Percentiles rank a stretch among this genome's conserved stretches.
Conservation (phyloP, 2,888 invertebrate genomes). For the Parasteatoda lunata region DNA sequence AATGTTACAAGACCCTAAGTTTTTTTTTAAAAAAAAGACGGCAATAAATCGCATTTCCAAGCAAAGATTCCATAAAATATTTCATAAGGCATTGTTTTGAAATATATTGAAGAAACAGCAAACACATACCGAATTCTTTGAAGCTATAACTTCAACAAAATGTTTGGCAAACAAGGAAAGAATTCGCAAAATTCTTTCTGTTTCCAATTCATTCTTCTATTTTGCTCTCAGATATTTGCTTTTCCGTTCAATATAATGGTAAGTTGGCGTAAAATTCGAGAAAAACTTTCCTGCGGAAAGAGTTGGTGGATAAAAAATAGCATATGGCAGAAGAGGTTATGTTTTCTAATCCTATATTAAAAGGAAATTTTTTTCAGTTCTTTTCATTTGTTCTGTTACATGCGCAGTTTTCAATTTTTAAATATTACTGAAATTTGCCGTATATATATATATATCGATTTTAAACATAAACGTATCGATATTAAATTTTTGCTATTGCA, state of each 20-base stretch:
- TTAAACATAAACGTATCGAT: too few relatives aligned
- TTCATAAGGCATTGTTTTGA: constrained; percentile 1
- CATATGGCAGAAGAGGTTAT: not conserved
- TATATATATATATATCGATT: too few relatives aligned
- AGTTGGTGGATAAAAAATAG: not conserved
- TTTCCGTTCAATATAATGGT: constrained; percentile 28
- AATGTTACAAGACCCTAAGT: too few relatives aligned
- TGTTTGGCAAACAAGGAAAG: not conserved
- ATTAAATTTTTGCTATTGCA: too few relatives aligned
- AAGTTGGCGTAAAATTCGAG: not conserved
- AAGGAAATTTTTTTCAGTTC: constrained; percentile 3
- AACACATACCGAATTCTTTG: not conserved
- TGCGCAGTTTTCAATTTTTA: constrained; percentile 32
- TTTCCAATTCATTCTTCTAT: not conserved
- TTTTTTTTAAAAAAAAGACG: too few relatives aligned
- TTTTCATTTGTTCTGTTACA: constrained; percentile 18
- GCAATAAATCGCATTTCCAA: too few relatives aligned
- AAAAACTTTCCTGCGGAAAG: not conserved
- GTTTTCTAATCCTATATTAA: not conserved
- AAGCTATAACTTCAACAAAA: constrained; percentile 3
- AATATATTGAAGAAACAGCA: not conserved
- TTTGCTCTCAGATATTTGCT: constrained; percentile 2
- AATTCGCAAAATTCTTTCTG: not conserved
- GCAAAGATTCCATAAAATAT: not conserved
- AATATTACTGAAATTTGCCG: not conserved